Base-by-base conservation (phyloP, 2,888 invertebrate genomes). In the Zygogramma bicolorata region DNA sequence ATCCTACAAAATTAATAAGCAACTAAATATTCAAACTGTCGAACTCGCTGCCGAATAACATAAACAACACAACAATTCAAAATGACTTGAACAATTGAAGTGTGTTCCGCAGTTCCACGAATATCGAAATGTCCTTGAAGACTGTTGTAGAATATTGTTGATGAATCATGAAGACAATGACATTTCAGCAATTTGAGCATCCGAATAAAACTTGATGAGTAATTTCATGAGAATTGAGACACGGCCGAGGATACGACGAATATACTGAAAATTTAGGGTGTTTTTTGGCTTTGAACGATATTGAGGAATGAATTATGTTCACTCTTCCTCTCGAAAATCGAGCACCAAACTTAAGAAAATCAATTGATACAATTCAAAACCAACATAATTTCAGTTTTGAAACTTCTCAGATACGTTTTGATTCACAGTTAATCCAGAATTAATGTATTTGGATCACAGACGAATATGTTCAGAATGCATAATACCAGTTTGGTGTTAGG, bases 161-260 rank as follows among this genome's bases (percentile, higher is more conserved):
- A 53, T n/a, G 53, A 53, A 6, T 53, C 53, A 53, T 53, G 53
- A 53, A 27, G 53, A 53, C 53, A 53, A 22, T 53, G 53, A 53
- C 53, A 53, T 25, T 53, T 27, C 25, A 25, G 5, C 27, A 53
- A 53, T n/a, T 53, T 13, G 25, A 8, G 22, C 25, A 22, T 53
- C n/a, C 22, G 53, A 53, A 10, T 53, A 6, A 42, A 42, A 15
- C 6, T 18, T 15, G 7, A 46, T 46, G 46, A 46, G 46, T 46
- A 18, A 46, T 18, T 20, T 18, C 8, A 20, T 20, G 10, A 46
- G 2, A 18, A 18, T 46, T 18, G 18, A 46, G 22, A 18, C 7
- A 20, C 20, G 8, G 5, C 18, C 4, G 15, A 15, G 18, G 18
- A 15, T 18, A 13, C 20, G 8, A 42, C 38, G 10, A 1, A 38